Evolutionary conservation across 2,888 invertebrate genomes (phyloP), one percentile per base, ranked within the genome.

Genomic region (Zeuzera pyrina): DNA sequence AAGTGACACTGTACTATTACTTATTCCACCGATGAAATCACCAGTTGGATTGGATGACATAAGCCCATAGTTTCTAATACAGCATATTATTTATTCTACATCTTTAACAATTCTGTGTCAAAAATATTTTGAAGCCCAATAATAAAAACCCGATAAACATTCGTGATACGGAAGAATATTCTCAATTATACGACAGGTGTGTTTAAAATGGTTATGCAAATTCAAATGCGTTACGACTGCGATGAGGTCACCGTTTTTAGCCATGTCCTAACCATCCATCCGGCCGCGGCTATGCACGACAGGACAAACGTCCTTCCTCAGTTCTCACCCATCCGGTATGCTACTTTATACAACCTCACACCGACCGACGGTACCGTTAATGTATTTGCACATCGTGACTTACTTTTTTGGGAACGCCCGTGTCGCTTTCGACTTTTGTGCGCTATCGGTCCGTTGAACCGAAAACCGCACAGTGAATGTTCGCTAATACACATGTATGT

Each of bases 241-340:
- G 39, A 62, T 65, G 70, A 72, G 63, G 62, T 66, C 70, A 70
- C 57, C 55, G 46, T 22, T 58, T 58, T 61, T 52, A 58, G 54
- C 42, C 52, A 44, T 49, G 58, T 52, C 52, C 59, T 56, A 52
- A 39, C 23, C 39, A 36, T 29, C 22, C 39, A 34, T 39, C 36
- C 36, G 39, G 34, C 12, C 14, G 16, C 13, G 25, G 12, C 25
- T 25, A 12, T 13, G 6, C 19, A 8, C 19, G 19, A 23, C 21
- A 13, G 16, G 7, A 33, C 42, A 38, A 38, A 45, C 45, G 38
- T 31, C 24, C 37, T 36, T 34, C 41, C 45, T 51, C 50, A 53
- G 51, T 53, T 47, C 49, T 53, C 45, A 32, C 41, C 45, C 43
- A 46, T 47, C 48, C 52, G 55, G 45, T 42, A 31, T 35, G 26